A percentile compares a stretch with the other conserved stretches of the same genome.
These are phyloP conservation scores for Xanthostigma xanthostigma DNA, from an alignment of 2,888 invertebrate genomes.

Conservation along the genomic window DNA sequence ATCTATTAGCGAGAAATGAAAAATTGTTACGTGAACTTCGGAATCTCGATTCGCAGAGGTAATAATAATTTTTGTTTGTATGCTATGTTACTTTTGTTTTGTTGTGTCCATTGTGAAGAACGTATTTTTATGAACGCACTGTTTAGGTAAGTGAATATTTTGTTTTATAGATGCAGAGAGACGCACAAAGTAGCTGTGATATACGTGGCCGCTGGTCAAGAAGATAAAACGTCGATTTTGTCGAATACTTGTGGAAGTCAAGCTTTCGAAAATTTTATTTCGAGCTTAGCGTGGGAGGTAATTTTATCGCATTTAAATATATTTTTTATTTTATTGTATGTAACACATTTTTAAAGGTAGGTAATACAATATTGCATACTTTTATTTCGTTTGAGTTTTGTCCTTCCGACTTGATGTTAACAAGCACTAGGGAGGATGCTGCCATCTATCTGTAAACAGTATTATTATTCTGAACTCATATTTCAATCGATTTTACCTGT, in stretches of 20 bases:
- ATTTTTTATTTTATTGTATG: too few species aligned
- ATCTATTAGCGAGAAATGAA: conserved; percentile 76
- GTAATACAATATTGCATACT: too few species aligned
- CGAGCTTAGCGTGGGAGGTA: conserved; percentile 56
- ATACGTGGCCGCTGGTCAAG: conserved; percentile 95
- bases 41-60: conserved; percentile 80
- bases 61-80: not conserved
- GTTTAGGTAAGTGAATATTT: not conserved
- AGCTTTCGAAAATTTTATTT: conserved; percentile 72
- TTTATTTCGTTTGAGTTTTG: too few species aligned
- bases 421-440: too few species aligned
- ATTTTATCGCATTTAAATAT: conserved; percentile 13
- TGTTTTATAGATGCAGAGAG: conserved; percentile 56
- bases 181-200: conserved; percentile 96
- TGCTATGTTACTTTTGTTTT: too few species aligned
- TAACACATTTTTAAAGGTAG: too few species aligned
- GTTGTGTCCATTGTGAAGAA: too few species aligned
- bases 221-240: conserved; percentile 86
- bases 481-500: too few species aligned
- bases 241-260: conserved; percentile 85
- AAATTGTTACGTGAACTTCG: conserved; percentile 78
- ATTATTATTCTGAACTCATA: too few species aligned
- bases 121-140: not conserved
- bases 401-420: too few species aligned
- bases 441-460: too few species aligned